A percentile compares a stretch with the other conserved stretches of the same genome.
These are phyloP conservation scores for Zonitis immaculata DNA, from an alignment of 2,888 invertebrate species.

Conservation along the genomic window DNA sequence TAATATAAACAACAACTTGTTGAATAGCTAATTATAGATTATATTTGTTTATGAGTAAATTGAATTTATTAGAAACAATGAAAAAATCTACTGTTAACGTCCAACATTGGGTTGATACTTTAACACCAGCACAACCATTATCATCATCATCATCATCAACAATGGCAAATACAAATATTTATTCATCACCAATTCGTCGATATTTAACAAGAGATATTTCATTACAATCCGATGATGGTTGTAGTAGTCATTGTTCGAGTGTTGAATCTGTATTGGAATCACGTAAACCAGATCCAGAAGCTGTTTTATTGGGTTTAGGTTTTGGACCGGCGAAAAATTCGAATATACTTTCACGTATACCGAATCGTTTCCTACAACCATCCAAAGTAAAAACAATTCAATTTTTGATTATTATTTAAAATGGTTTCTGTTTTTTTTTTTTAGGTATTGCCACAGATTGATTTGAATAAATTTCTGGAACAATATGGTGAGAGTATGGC, in stretches of 20 bases:
- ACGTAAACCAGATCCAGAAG: constrained; percentile 83
- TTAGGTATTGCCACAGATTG: constrained; percentile 42
- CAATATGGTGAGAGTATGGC: constrained; percentile 36
- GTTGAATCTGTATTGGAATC: constrained; percentile 79
- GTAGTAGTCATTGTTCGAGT: constrained; percentile 65
- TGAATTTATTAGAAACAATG: too few relatives aligned
- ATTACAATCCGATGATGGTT: constrained; percentile 47
- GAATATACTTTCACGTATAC: constrained; percentile 72
- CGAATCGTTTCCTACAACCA: constrained; percentile 74
- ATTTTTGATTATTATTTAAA: background rate
- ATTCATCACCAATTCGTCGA: constrained; percentile 18
- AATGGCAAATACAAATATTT: constrained; percentile 10
- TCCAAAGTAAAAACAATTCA: constrained; percentile 64
- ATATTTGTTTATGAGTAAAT: too few relatives aligned
- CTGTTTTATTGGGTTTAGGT: constrained; percentile 74
- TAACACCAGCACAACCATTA: too few relatives aligned
- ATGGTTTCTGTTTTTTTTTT: constrained; percentile 19
- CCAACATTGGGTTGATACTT: constrained; percentile 72
- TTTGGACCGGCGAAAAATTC: constrained; percentile 70
- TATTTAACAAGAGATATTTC: constrained; percentile 42
- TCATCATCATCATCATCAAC: constrained; percentile 23
- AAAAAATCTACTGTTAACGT: constrained; percentile 62
- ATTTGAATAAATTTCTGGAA: constrained; percentile 45
- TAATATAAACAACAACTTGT: background rate
- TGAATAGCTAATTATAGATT: background rate